These are phyloP conservation scores for Cylloceria caligata DNA, from an alignment of 2,888 invertebrate species.

Conservation along the genomic window DNA sequence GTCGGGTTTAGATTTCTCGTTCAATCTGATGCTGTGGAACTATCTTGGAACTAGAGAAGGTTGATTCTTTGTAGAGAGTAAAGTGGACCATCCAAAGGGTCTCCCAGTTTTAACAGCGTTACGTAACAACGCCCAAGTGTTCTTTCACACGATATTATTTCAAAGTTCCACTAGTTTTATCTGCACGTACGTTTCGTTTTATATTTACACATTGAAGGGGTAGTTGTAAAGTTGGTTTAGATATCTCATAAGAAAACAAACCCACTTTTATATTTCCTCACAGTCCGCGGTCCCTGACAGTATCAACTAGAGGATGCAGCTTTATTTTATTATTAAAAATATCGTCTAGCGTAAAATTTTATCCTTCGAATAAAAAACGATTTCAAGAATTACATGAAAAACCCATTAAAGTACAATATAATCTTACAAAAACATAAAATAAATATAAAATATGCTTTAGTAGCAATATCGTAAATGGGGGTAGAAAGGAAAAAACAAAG, in stretches of 20 bases:
- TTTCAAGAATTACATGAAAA: constrained; percentile 36
- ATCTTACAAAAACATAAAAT: neutral
- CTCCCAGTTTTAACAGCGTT: constrained; percentile 70
- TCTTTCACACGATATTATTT: constrained; percentile 73
- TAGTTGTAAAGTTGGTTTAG: constrained; percentile 51
- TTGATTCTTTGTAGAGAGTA: constrained; percentile 53
- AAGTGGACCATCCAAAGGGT: constrained; percentile 71
- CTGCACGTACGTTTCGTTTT: neutral
- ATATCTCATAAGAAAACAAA: constrained; percentile 53
- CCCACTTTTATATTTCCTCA: constrained; percentile 26
- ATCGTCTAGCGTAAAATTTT: constrained; percentile 37
- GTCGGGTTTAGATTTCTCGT: constrained; percentile 30
- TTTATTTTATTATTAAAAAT: constrained; percentile 25
- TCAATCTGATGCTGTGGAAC: neutral
- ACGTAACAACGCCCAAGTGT: constrained; percentile 68
- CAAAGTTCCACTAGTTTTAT: neutral
- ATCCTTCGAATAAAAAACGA: constrained; percentile 8
- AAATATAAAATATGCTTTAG: neutral
- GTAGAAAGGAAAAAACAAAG: too few relatives aligned
- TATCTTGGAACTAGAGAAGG: constrained; percentile 56
- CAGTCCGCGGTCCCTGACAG: neutral
- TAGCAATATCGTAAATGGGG: neutral
- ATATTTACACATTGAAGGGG: constrained; percentile 25
- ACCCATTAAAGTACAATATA: constrained; percentile 24
- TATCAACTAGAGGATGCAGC: neutral